Conservation (phyloP, 2,797 vertebrate genomes). For the Tokudaia tokunoshimensis region DNA sequence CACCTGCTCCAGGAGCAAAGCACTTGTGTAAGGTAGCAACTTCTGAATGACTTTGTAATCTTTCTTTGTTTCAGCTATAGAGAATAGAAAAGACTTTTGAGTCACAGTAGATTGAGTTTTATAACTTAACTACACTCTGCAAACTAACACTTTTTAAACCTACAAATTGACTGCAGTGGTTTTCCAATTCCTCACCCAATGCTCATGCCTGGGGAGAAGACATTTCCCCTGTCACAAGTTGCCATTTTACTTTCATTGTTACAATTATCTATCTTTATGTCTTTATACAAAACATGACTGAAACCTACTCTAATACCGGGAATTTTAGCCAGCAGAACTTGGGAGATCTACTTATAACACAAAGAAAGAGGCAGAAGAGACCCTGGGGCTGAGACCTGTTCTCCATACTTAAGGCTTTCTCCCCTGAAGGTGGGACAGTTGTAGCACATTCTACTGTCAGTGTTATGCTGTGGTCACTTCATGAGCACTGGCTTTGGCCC, state of each 20-base stretch:
- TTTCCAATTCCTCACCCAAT: neutral
- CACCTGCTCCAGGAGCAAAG: neutral
- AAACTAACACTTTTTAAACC: constrained; percentile 32
- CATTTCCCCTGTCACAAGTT: neutral
- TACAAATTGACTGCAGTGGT: constrained; percentile 22
- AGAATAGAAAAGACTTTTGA: neutral
- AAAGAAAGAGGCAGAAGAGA: constrained; percentile 22
- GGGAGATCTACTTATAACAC: neutral
- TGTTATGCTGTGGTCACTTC: constrained; percentile 9
- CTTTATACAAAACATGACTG: constrained; percentile 4
- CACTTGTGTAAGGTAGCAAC: neutral
- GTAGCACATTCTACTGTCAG: neutral
- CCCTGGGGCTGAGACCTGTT: neutral
- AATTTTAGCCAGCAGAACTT: constrained; percentile 30
- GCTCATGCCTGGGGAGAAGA: neutral
- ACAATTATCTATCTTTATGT: neutral
- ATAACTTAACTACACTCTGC: neutral
- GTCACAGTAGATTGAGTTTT: neutral
- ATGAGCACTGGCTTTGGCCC: constrained; percentile 43
- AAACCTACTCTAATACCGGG: constrained; percentile 22
- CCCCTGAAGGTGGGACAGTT: constrained; percentile 51
- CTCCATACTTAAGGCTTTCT: constrained; percentile 42
- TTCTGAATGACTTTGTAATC: constrained; percentile 16
- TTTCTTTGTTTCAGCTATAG: neutral
- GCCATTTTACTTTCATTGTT: neutral